Evolutionary conservation across 2,888 invertebrate genomes (phyloP).

Genomic region (Blera fallax): DNA sequence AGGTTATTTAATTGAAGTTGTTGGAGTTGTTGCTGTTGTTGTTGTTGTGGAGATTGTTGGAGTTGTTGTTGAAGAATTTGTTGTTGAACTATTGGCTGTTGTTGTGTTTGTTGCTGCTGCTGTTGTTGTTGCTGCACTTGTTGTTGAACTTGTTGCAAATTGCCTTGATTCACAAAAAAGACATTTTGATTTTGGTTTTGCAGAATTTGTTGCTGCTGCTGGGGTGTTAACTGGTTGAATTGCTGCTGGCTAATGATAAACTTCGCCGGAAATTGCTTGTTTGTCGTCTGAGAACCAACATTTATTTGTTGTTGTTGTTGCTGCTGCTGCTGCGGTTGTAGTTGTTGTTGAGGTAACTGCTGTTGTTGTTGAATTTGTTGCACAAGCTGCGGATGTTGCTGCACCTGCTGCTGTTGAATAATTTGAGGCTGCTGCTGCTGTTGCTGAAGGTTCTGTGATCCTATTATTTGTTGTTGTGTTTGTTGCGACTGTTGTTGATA

Average conservation of each 20-base stretch:
- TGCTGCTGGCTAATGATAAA: slow-evolving; percentile 85
- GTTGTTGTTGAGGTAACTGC: slow-evolving; percentile 74
- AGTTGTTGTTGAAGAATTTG: slow-evolving; percentile 77
- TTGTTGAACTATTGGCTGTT: slow-evolving; percentile 74
- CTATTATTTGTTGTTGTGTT: slow-evolving; percentile 74
- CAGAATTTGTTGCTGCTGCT: slow-evolving; percentile 82
- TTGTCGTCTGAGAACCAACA: slow-evolving; percentile 73
- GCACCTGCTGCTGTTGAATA: slow-evolving; percentile 74
- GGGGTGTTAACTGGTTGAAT: slow-evolving; percentile 85
- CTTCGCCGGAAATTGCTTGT: slow-evolving; percentile 74
- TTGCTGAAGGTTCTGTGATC: slow-evolving; percentile 74
- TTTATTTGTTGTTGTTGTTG: slow-evolving; percentile 76
- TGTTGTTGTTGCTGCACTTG: slow-evolving; percentile 79
- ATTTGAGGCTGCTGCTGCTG: slow-evolving; percentile 77
- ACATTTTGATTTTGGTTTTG: slow-evolving; percentile 82
- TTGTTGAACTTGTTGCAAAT: slow-evolving; percentile 82
- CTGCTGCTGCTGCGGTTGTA: slow-evolving; percentile 74
- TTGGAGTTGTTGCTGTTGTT: slow-evolving; percentile 78
- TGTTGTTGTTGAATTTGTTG: slow-evolving; percentile 74
- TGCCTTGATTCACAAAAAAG: slow-evolving; percentile 80
- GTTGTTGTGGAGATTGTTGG: slow-evolving; percentile 77
- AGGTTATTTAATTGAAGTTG: slow-evolving; percentile 73
- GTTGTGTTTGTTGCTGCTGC: slow-evolving; percentile 82
- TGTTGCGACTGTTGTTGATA: slow-evolving; percentile 71
- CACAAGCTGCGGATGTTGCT: slow-evolving; percentile 72